Evolutionary conservation across 2,888 invertebrate species (phyloP).

Genomic region (Muscina levida): DNA sequence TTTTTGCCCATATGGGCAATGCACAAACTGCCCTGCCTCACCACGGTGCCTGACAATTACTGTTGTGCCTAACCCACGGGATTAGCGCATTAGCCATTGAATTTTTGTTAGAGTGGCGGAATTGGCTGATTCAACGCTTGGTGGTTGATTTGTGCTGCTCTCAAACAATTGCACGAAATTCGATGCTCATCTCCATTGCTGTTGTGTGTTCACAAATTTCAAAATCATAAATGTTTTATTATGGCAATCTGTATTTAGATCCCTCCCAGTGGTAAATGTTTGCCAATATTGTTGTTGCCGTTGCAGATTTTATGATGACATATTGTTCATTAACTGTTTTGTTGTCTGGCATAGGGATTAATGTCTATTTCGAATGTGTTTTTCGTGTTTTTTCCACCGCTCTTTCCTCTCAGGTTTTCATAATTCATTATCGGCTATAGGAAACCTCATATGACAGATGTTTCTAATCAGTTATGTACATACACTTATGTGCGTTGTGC

Average conservation of each 20-base stretch:
- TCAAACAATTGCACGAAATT: constrained; percentile 15
- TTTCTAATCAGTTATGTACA: constrained; percentile 62
- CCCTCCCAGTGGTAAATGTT: background rate
- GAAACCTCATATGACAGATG: constrained; percentile 61
- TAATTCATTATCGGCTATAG: constrained; percentile 33
- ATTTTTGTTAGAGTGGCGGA: too few relatives aligned
- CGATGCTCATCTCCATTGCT: constrained; percentile 36
- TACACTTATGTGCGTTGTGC: too few relatives aligned
- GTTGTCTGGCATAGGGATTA: constrained; percentile 41
- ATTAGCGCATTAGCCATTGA: background rate
- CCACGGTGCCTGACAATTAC: background rate
- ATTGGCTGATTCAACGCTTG: background rate
- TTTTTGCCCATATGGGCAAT: too few relatives aligned
- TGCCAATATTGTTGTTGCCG: constrained; percentile 7
- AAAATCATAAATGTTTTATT: constrained; percentile 65
- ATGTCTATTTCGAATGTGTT: constrained; percentile 50
- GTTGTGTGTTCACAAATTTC: constrained; percentile 41
- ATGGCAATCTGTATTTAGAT: constrained; percentile 57
- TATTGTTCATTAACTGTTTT: constrained; percentile 62
- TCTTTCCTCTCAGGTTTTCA: constrained; percentile 15
- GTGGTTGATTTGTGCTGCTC: background rate
- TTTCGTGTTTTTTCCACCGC: constrained; percentile 29
- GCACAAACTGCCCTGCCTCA: too few relatives aligned
- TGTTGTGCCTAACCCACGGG: too few relatives aligned
- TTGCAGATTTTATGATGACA: constrained; percentile 53